Evolutionary conservation across 2,888 invertebrate genomes (phyloP).

Genomic region (Hartigia nigra): DNA sequence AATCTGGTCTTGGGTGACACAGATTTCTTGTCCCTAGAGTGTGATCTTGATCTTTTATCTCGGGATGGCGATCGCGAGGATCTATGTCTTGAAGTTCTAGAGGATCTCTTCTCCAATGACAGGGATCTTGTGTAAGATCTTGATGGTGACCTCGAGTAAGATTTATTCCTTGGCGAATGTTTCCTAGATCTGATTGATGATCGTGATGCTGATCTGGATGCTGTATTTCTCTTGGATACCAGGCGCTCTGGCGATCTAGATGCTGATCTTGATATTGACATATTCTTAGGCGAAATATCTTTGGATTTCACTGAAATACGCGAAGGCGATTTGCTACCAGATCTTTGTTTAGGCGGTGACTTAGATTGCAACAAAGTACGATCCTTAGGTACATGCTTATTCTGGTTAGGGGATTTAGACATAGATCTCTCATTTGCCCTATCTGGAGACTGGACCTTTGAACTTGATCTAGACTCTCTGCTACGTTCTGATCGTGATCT

Average conservation of each 20-base stretch:
- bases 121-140: conserved; percentile 53
- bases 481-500: conserved; percentile 14
- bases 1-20: conserved; percentile 36
- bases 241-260: conserved; percentile 21
- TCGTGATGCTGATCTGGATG: conserved; percentile 26
- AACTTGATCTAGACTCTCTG: conserved; percentile 8
- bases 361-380: conserved; percentile 14
- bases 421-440: conserved; percentile 10
- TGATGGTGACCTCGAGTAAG: conserved; percentile 45
- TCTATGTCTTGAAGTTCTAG: conserved; percentile 44
- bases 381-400: conserved; percentile 6
- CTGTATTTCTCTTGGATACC: conserved; percentile 36
- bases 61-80: not conserved
- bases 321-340: conserved; percentile 13
- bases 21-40: conserved; percentile 43
- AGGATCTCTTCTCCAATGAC: conserved; percentile 50
- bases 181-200: conserved; percentile 24
- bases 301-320: conserved; percentile 21
- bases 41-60: conserved; percentile 21
- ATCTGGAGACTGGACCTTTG: conserved; percentile 13
- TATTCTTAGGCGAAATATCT: conserved; percentile 20
- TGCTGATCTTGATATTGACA: conserved; percentile 22
- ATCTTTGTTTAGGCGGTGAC: conserved; percentile 8
- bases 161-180: conserved; percentile 43
- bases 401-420: conserved; percentile 14